phyloP scores from a whole-genome alignment of 2,888 invertebrate genomes.

The Gryllus longicercus region DNA sequence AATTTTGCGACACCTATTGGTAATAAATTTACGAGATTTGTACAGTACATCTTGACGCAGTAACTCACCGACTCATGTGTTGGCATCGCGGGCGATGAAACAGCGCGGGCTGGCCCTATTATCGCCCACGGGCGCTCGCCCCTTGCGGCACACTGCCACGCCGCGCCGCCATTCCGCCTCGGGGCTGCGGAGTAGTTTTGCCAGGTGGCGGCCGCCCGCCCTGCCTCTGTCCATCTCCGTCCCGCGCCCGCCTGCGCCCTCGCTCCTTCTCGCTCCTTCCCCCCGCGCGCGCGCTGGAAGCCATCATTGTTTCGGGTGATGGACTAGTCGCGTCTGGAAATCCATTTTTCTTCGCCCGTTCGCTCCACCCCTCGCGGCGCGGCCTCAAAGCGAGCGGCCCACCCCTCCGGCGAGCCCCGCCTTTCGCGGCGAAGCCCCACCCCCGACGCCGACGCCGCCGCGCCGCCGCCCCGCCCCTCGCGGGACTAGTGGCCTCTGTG shows the following conservation, averaged over 20 bases:
- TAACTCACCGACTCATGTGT: background rate
- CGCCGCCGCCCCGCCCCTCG: slow-evolving; percentile 25
- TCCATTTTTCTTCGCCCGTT: slow-evolving; percentile 27
- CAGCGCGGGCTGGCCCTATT: background rate
- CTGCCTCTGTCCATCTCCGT: background rate
- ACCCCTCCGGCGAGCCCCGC: slow-evolving; percentile 26
- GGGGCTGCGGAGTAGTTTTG: background rate
- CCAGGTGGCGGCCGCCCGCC: background rate
- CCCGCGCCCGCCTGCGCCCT: background rate
- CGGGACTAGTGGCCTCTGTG: slow-evolving; percentile 32
- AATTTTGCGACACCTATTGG: no score
- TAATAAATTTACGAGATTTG: no score
- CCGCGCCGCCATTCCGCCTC: background rate
- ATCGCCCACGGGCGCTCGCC: background rate
- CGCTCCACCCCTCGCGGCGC: slow-evolving; percentile 32
- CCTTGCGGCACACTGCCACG: background rate
- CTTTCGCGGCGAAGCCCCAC: slow-evolving; percentile 23
- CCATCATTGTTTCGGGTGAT: slow-evolving; percentile 32
- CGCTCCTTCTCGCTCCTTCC: no score
- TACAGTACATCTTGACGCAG: background rate
- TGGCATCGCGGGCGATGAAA: background rate
- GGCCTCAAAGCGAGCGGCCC: slow-evolving; percentile 18
- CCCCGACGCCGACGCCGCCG: slow-evolving; percentile 20
- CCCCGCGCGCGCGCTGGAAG: background rate
- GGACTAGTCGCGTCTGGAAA: slow-evolving; percentile 27